A percentile compares a stretch with the other conserved stretches of the same genome.
Evolutionary conservation across 2,888 invertebrate species (phyloP).

Genomic region (Azorinus chamasolen): DNA sequence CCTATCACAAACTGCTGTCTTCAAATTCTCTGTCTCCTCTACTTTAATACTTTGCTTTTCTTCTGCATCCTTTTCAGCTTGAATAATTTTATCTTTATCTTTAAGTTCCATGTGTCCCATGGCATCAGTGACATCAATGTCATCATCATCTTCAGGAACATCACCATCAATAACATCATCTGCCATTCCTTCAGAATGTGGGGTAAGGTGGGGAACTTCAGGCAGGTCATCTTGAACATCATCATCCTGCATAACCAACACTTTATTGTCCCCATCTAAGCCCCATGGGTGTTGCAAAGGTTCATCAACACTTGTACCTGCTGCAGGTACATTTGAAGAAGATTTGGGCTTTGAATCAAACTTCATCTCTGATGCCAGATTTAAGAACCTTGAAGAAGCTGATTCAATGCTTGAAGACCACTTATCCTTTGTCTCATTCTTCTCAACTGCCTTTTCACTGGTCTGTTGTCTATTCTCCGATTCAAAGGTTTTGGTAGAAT

Average conservation of each 20-base stretch:
- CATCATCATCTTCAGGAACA: not conserved
- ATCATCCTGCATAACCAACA: constrained; percentile 2
- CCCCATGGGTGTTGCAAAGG: constrained; percentile 46
- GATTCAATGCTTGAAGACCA: constrained; percentile 63
- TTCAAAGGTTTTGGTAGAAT: not conserved
- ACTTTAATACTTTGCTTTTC: not conserved
- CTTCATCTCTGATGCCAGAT: constrained; percentile 58
- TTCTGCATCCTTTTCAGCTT: not conserved
- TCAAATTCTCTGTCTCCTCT: not conserved
- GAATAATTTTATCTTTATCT: constrained; percentile 25
- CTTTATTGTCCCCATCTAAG: constrained; percentile 36
- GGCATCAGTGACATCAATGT: constrained; percentile 28
- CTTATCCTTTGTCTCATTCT: constrained; percentile 16
- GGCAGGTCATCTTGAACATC: constrained; percentile 19
- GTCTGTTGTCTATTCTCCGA: not conserved
- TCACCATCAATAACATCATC: not conserved
- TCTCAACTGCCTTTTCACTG: not conserved
- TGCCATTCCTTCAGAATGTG: not conserved
- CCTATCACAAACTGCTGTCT: not conserved
- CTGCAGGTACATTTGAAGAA: too few species aligned
- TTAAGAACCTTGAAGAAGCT: constrained; percentile 52
- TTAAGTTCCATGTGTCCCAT: constrained; percentile 36
- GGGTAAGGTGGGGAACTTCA: not conserved
- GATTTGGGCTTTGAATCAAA: constrained; percentile 45
- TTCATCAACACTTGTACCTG: too few species aligned